Percentiles rank a stretch among this genome's conserved stretches.
phyloP scores from a whole-genome alignment of 1,140 invertebrate genomes.

The Euwallacea similis region DNA sequence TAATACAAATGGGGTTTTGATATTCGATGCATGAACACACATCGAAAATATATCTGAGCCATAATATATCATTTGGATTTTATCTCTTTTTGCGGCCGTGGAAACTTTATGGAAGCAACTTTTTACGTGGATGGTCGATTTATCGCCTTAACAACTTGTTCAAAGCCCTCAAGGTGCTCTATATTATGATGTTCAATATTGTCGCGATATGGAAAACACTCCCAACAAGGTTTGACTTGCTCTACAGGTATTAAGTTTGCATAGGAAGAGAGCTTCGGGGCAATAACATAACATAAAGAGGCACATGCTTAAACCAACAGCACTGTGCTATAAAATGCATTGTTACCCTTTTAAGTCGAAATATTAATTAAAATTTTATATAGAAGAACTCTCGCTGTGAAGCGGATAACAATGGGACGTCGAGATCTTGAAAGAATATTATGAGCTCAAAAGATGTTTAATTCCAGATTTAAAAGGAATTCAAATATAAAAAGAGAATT shows the following conservation, averaged over 20 bases:
- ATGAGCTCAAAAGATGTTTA: slow-evolving; percentile 1
- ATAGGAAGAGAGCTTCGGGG: too few relatives aligned
- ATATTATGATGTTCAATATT: too few relatives aligned
- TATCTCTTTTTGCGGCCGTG: background rate
- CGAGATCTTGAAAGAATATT: slow-evolving; percentile 4
- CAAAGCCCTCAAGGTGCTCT: too few relatives aligned
- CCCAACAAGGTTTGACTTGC: too few relatives aligned
- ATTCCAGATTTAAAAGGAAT: background rate
- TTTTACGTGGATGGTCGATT: background rate
- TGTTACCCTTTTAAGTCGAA: slow-evolving; percentile 1
- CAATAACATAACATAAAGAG: too few relatives aligned
- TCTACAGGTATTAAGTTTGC: too few relatives aligned
- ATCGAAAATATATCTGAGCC: background rate
- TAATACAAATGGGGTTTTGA: slow-evolving; percentile 20
- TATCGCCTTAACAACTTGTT: background rate
- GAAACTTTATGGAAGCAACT: background rate
- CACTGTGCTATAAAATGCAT: background rate
- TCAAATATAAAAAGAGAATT: background rate
- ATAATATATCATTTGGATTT: slow-evolving; percentile 15
- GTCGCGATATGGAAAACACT: too few relatives aligned
- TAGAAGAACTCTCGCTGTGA: background rate
- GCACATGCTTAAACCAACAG: background rate
- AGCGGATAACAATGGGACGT: background rate
- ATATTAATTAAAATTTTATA: slow-evolving; percentile 2
- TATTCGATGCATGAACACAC: slow-evolving; percentile 14